These are phyloP conservation scores for Nephrocerus scutellatus DNA, from an alignment of 2,888 invertebrate species.

Conservation along the genomic window DNA sequence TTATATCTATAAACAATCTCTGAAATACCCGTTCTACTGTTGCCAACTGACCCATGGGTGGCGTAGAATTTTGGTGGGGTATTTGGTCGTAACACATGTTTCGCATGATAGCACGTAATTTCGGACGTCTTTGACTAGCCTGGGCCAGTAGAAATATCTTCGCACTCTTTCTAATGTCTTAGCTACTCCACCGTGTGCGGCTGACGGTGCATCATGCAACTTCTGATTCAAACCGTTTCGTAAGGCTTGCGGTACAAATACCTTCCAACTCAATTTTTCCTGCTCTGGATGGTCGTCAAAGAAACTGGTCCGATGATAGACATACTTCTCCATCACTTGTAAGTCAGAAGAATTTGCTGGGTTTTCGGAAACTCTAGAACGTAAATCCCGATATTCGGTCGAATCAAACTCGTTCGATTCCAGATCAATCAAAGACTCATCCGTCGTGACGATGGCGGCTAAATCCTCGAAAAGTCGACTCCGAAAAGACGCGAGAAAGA, in stretches of 20 bases:
- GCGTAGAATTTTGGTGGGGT: not conserved
- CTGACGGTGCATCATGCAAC: conserved; percentile 5
- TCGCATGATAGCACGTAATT: conserved; percentile 5
- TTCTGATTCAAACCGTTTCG: not conserved
- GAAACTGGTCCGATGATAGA: conserved; percentile 6
- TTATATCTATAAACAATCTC: conserved; percentile 11
- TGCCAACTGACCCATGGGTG: no score
- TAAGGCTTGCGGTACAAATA: conserved; percentile 1
- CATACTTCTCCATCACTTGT: conserved; percentile 1
- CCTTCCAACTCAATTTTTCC: conserved; percentile 3
- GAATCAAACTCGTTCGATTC: conserved; percentile 1
- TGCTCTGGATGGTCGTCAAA: conserved; percentile 1
- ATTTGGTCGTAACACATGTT: conserved; percentile 1
- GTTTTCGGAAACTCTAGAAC: conserved; percentile 1
- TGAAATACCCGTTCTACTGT: conserved; percentile 15
- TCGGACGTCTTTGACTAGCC: conserved; percentile 8
- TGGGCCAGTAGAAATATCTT: conserved; percentile 12
- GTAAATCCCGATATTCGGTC: conserved; percentile 3
- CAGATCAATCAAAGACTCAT: no score
- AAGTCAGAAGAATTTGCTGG: conserved; percentile 4
- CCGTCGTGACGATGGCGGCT: no score
- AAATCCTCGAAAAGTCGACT: no score
- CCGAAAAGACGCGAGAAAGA: conserved; percentile 2
- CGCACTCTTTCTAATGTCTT: conserved; percentile 12
- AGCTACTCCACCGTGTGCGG: not conserved